Percentiles rank a stretch among this genome's conserved stretches.
phyloP scores from a whole-genome alignment of 2,797 vertebrate genomes.

The Sylvia borin region DNA sequence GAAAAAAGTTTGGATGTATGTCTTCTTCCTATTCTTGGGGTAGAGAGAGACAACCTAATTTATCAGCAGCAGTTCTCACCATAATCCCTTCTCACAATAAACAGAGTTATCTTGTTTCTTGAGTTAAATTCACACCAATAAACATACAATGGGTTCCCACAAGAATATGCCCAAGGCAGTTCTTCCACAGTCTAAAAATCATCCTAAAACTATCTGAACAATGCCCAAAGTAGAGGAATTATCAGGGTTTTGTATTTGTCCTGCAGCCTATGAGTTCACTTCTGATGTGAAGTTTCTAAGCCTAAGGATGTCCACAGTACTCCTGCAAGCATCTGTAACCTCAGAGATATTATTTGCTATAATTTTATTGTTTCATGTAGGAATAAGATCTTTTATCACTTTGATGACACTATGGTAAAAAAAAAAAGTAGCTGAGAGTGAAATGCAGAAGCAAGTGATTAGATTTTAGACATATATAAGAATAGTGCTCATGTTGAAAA shows the following conservation, averaged over 20 bases:
- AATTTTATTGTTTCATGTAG: background rate
- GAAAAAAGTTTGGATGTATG: background rate
- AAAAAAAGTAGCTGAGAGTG: background rate
- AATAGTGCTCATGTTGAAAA: background rate
- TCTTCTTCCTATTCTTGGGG: background rate
- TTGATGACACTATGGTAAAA: background rate
- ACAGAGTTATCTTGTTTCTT: slow-evolving; percentile 30
- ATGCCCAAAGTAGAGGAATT: background rate
- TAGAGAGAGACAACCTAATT: background rate
- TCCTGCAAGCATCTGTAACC: background rate
- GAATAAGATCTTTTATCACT: background rate
- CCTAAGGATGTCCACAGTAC: background rate
- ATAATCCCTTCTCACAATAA: slow-evolving; percentile 29
- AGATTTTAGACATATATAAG: background rate
- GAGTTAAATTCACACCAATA: slow-evolving; percentile 11
- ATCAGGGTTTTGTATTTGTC: background rate
- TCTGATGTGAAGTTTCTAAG: background rate
- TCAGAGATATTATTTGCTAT: background rate
- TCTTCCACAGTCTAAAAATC: background rate
- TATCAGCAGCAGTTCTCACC: background rate
- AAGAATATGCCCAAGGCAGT: background rate
- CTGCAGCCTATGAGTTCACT: background rate
- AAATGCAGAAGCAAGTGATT: background rate
- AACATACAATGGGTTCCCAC: slow-evolving; percentile 27
- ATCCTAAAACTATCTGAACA: background rate